Conservation (phyloP, 2,797 vertebrate species). For the Podargus strigoides region DNA sequence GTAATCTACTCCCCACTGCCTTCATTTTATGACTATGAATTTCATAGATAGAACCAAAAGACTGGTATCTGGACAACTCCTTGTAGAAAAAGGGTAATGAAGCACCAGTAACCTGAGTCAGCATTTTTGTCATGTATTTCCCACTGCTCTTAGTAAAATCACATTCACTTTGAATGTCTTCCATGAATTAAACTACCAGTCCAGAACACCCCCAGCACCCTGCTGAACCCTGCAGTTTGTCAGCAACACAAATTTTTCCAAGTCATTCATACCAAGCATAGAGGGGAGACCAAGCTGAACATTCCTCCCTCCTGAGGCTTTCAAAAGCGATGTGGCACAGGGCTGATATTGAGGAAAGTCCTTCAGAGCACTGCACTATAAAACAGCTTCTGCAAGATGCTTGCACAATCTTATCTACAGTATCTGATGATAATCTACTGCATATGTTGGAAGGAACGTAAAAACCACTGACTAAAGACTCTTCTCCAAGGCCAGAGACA, state of each 20-base stretch:
- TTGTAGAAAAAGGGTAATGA: background rate
- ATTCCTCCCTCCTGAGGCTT: background rate
- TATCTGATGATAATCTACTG: background rate
- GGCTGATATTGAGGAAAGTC: background rate
- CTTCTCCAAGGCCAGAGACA: background rate
- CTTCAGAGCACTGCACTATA: background rate
- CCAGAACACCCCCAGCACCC: background rate
- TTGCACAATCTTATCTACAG: background rate
- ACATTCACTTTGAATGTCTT: background rate
- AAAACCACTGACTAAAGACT: background rate
- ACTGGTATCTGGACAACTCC: background rate
- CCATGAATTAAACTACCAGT: background rate
- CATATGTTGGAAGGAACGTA: background rate
- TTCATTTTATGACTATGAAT: background rate
- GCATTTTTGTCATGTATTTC: background rate
- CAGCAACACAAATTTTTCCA: background rate
- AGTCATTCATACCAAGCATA: background rate
- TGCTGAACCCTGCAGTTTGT: background rate
- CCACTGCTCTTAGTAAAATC: background rate
- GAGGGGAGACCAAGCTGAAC: background rate
- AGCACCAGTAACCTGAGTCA: fast-evolving
- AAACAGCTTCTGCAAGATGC: background rate
- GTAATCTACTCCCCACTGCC: background rate
- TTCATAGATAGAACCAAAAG: background rate
- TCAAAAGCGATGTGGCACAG: background rate